Conservation (phyloP, 2,888 invertebrate genomes). For the Rhamnusium bicolor region DNA sequence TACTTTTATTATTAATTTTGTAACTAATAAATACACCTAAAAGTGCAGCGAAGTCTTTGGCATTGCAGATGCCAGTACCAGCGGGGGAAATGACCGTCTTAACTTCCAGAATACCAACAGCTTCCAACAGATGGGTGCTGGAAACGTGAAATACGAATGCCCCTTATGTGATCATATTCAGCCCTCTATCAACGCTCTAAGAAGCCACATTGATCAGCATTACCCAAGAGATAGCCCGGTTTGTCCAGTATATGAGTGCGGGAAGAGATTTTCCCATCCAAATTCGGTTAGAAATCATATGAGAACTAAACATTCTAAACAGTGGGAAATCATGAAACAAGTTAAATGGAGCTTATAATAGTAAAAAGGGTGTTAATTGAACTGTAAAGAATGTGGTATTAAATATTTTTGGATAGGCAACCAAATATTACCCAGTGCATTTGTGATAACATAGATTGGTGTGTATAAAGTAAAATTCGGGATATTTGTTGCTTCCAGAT, state of each 20-base stretch:
- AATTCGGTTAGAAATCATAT: conserved; percentile 92
- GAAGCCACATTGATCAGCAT: conserved; percentile 85
- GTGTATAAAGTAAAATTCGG: conserved; percentile 1
- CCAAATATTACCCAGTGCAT: conserved; percentile 37
- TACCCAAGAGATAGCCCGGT: conserved; percentile 89
- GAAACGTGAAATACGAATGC: conserved; percentile 74
- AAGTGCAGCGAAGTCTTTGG: conserved; percentile 71
- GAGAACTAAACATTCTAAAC: conserved; percentile 86
- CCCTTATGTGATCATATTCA: conserved; percentile 82
- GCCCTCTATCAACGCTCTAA: conserved; percentile 78
- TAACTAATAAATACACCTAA: conserved; percentile 57
- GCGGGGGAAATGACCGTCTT: conserved; percentile 46
- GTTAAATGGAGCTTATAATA: conserved; percentile 78
- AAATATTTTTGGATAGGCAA: conserved; percentile 44
- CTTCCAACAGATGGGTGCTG: conserved; percentile 50
- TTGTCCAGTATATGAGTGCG: conserved; percentile 85
- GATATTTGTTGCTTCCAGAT: neutral
- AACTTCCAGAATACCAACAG: conserved; percentile 28
- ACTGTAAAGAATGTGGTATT: conserved; percentile 1
- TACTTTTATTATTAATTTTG: conserved; percentile 13
- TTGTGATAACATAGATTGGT: conserved; percentile 35
- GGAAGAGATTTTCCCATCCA: conserved; percentile 85
- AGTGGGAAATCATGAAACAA: conserved; percentile 90
- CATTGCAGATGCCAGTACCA: conserved; percentile 76
- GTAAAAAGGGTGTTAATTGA: conserved; percentile 3